Percentiles rank a stretch among this genome's conserved stretches.
These are phyloP conservation scores for Ellobius talpinus DNA, from an alignment of 2,113 vertebrate genomes.

Conservation along the genomic window DNA sequence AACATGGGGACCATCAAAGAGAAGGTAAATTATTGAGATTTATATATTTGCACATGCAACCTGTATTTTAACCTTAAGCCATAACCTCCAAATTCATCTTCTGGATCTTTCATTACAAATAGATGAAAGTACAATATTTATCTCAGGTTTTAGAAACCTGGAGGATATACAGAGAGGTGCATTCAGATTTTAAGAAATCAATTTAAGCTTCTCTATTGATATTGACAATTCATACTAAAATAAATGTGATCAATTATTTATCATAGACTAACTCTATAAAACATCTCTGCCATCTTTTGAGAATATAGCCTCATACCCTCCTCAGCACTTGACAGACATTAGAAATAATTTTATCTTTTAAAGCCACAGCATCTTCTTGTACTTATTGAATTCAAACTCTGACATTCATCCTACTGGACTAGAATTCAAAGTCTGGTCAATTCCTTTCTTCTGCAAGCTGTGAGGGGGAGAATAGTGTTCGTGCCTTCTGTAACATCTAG, in stretches of 20 bases:
- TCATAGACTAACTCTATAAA: conserved; percentile 54
- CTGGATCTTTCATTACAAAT: conserved; percentile 37
- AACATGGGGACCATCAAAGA: neutral
- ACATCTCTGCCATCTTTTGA: conserved; percentile 28
- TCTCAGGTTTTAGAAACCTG: conserved; percentile 50
- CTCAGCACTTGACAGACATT: neutral
- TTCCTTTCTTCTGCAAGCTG: neutral
- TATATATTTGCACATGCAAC: conserved; percentile 56
- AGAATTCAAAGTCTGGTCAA: neutral
- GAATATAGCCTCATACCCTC: conserved; percentile 3
- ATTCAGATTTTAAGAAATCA: conserved; percentile 68
- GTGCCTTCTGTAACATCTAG: neutral
- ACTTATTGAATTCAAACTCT: neutral
- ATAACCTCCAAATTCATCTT: conserved; percentile 32
- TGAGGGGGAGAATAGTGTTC: neutral
- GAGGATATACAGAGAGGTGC: neutral
- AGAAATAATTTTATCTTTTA: neutral
- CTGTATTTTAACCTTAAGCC: conserved; percentile 38
- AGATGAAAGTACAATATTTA: conserved; percentile 61
- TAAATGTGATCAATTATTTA: conserved; percentile 71
- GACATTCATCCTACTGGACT: neutral
- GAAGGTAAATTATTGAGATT: conserved; percentile 26
- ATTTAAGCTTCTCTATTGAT: conserved; percentile 34
- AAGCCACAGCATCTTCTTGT: neutral
- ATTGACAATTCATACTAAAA: conserved; percentile 70